Percentiles rank a stretch among this genome's conserved stretches.
These are phyloP conservation scores for Plemyria rubiginata DNA, from an alignment of 2,888 invertebrate genomes.

Conservation along the genomic window DNA sequence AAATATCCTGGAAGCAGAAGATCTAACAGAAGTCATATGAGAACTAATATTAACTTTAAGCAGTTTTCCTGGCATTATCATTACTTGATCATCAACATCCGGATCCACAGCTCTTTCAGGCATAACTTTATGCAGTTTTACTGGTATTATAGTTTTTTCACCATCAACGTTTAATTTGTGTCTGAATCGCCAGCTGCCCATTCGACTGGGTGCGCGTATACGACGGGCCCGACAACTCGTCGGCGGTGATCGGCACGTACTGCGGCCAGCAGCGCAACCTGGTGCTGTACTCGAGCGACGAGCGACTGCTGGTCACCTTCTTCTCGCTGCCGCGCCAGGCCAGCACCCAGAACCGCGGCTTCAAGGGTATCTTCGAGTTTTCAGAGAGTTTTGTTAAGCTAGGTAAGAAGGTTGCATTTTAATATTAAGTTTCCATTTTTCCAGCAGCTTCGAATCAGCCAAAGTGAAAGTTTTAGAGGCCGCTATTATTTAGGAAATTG, in stretches of 20 bases:
- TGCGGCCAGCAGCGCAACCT: constrained; percentile 98
- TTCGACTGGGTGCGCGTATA: constrained; percentile 99
- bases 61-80: no score
- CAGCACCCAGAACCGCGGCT: constrained; percentile 98
- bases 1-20: no score
- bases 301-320: constrained; percentile 95
- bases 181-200: no score
- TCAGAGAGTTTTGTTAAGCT: constrained; percentile 99
- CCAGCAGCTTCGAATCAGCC: no score
- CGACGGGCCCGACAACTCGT: constrained; percentile 95
- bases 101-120: no score
- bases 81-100: no score
- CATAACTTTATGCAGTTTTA: background rate
- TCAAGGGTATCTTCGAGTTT: constrained; percentile 99
- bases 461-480: no score
- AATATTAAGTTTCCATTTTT: no score
- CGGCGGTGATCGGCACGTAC: constrained; percentile 97
- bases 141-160: background rate
- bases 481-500: no score
- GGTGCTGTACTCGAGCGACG: constrained; percentile 97
- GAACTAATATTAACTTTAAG: no score
- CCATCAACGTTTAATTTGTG: background rate
- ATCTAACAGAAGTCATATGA: no score
- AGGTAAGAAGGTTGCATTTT: constrained; percentile 89
- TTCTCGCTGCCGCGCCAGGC: constrained; percentile 95